Base-by-base conservation (phyloP, 2,113 vertebrate species). In the Takifugu flavidus region DNA sequence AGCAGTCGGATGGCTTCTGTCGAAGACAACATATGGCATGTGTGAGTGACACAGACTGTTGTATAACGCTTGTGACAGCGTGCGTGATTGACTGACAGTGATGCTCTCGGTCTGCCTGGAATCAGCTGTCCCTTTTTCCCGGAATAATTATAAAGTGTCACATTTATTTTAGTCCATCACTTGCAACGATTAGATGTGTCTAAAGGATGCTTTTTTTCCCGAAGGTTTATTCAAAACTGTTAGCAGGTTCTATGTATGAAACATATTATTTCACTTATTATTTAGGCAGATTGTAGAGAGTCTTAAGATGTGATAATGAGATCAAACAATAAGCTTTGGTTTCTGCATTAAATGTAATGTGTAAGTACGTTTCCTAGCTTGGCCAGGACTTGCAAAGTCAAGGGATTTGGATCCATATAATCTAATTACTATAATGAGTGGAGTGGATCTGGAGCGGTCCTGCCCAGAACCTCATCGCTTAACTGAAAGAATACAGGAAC, bases 1-100 rank as follows among this genome's bases (percentile, higher is more conserved):
- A 70, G 70, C 72, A 70, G 68, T 74, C 75, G 70, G 74, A 76
- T 51, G 70, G 63, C 45, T 58, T 62, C 67, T 56, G 72, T 78
- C 74, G 67, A 3, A 74, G 74, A 77, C 61, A 51, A 56, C 73
- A 65, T 61, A 73, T 77, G 73, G 57, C 34, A 55, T 73, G 63
- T 70, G 70, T 75, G 68, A 81, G 56, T 78, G 79, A 70, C 78
- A 72, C 26, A 45, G 20, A 20, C 68, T 72, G 61, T 58, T 59
- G 47, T 68, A 60, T 62, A 51, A 65, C 31, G 53, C 47, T 58
- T 67, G 5, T 70, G 59, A 57, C 39, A 10, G 62, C 52, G 65
- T 11, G 14, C 50, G 59, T 59, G 65, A 70, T 45, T 75, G 77
- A 60, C 42, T 59, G 72, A 76, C 65, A 39, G 72, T 8, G 42